Evolutionary conservation across 2,113 vertebrate genomes (phyloP).

Genomic region (Pipra filicauda): DNA sequence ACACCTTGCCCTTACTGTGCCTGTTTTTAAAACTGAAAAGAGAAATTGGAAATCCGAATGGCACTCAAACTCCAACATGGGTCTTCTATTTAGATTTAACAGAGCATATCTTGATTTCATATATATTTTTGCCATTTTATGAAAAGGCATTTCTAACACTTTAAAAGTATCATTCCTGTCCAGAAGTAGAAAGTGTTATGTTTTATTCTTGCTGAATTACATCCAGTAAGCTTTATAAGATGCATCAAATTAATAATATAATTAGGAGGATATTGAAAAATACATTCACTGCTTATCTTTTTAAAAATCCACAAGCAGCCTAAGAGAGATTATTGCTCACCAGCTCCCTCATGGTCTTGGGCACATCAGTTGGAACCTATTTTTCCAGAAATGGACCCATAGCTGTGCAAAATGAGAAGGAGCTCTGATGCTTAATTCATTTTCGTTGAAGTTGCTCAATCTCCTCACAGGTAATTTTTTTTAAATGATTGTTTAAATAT

Average conservation of each 20-base stretch:
- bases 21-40: neutral
- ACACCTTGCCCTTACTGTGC: neutral
- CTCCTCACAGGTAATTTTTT: neutral
- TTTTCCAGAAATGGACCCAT: neutral
- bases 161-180: neutral
- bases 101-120: neutral
- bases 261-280: neutral
- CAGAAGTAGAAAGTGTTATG: neutral
- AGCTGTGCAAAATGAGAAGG: neutral
- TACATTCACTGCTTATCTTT: neutral
- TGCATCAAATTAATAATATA: neutral
- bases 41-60: neutral
- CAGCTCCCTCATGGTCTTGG: neutral
- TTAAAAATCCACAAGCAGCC: neutral
- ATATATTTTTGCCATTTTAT: neutral
- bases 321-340: neutral
- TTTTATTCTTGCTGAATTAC: neutral
- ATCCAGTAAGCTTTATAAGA: neutral
- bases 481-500: neutral
- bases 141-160: neutral
- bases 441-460: neutral
- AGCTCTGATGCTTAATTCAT: neutral
- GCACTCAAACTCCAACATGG: neutral
- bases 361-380: neutral
- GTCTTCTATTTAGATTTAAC: neutral